Evolutionary conservation across 2,888 invertebrate genomes (phyloP), one percentile per base, ranked within the genome.

Genomic region (Siphonodentalium dalli): DNA sequence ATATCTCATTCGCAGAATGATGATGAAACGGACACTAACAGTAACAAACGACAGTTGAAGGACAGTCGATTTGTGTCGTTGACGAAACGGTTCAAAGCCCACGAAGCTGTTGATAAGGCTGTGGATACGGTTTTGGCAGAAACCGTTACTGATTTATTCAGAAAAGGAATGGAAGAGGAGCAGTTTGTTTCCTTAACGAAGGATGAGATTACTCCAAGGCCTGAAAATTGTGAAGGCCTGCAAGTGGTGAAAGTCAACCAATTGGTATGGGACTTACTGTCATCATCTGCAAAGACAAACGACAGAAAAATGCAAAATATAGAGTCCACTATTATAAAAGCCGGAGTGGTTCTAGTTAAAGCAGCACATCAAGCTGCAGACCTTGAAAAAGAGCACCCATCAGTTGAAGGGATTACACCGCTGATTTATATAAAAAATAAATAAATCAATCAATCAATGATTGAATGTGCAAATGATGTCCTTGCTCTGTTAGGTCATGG

Each of bases 401-500:
- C n/a, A n/a, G n/a, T n/a, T n/a, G n/a, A n/a, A n/a, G n/a, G n/a
- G n/a, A n/a, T n/a, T n/a, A n/a, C n/a, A n/a, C n/a, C n/a, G n/a
- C n/a, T n/a, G n/a, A n/a, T 15, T 9, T 27, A 9, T 48, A 28
- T 20, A n/a, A n/a, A n/a, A n/a, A n/a, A n/a, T n/a, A n/a, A n/a
- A n/a, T n/a, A n/a, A n/a, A n/a, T n/a, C n/a, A n/a, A n/a, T n/a
- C n/a, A n/a, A n/a, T n/a, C n/a, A n/a, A n/a, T n/a, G n/a, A n/a
- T n/a, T n/a, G n/a, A n/a, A n/a, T n/a, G n/a, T n/a, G n/a, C n/a
- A n/a, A 54, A 54, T 28, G 42, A 48, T 27, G 35, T 20, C 23
- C 26, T 56, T 21, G 52, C 55, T 15, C n/a, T 58, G 18, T n/a
- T 59, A 28, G 48, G 55, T 4, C 60, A 63, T 46, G 26, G 53